These are phyloP conservation scores for Phyllostomus discolor DNA, from an alignment of 2,113 vertebrate species.

Conservation along the genomic window DNA sequence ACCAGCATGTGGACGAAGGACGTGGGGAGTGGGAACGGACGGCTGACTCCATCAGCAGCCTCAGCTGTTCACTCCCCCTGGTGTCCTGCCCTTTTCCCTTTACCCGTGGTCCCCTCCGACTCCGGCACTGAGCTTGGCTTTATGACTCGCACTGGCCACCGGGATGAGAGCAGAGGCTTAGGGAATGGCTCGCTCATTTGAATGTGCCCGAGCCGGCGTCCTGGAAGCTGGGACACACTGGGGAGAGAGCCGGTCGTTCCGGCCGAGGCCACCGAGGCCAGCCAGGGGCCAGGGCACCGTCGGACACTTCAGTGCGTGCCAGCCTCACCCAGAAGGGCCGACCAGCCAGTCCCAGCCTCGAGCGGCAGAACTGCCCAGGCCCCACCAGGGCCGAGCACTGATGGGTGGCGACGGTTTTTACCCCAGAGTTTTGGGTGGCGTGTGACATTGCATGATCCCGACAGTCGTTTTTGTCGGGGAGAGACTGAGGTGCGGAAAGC, in stretches of 20 bases:
- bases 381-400: fast-evolving
- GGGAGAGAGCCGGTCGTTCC: background rate
- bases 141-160: background rate
- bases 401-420: background rate
- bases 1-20: background rate
- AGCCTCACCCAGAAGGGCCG: background rate
- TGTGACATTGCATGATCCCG: background rate
- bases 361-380: background rate
- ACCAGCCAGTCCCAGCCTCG: background rate
- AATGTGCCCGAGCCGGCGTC: no score
- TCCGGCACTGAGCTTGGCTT: background rate
- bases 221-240: background rate
- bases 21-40: no score
- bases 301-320: background rate
- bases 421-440: background rate
- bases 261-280: background rate
- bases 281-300: background rate
- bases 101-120: background rate
- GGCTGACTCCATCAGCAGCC: background rate
- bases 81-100: fast-evolving
- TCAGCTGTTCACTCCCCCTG: background rate
- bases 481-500: background rate
- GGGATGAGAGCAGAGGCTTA: background rate
- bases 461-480: background rate
- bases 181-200: background rate